Conservation (phyloP, 2,113 vertebrate species). For the Litocranius walleri region DNA sequence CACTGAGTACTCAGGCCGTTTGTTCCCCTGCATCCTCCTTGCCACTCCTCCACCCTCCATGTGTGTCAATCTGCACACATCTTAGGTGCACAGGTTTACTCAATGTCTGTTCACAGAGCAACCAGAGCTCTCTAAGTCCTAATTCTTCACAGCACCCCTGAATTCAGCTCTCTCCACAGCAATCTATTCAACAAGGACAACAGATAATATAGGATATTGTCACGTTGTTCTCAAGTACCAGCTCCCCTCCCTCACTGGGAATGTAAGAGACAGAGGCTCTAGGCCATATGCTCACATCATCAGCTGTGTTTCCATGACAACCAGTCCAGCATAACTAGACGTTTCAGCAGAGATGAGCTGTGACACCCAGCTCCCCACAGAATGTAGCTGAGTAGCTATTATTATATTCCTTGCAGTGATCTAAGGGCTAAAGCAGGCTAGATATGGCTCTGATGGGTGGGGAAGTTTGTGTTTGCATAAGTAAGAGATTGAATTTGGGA, state of each 20-base stretch:
- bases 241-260: slow-evolving; percentile 39
- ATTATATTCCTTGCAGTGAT: slow-evolving; percentile 43
- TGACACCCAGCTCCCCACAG: slow-evolving; percentile 23
- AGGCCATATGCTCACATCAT: slow-evolving; percentile 69
- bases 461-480: background rate
- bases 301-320: slow-evolving; percentile 68
- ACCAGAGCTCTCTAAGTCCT: background rate
- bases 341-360: slow-evolving; percentile 40
- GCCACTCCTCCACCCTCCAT: background rate
- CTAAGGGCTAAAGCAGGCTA: slow-evolving; percentile 39
- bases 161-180: background rate
- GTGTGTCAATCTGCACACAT: background rate
- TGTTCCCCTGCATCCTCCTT: background rate
- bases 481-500: background rate
- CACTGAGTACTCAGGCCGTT: background rate
- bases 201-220: slow-evolving; percentile 41
- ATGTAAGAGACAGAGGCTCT: slow-evolving; percentile 57
- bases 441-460: background rate
- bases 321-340: slow-evolving; percentile 55
- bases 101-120: background rate
- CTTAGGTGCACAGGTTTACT: background rate
- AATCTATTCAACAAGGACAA: background rate
- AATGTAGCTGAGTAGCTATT: slow-evolving; percentile 52
- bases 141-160: background rate
- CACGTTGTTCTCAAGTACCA: slow-evolving; percentile 29